Evolutionary conservation across 1,140 invertebrate genomes (phyloP), one percentile per base, ranked within the genome.

Genomic region (Neodiprion fabricii): DNA sequence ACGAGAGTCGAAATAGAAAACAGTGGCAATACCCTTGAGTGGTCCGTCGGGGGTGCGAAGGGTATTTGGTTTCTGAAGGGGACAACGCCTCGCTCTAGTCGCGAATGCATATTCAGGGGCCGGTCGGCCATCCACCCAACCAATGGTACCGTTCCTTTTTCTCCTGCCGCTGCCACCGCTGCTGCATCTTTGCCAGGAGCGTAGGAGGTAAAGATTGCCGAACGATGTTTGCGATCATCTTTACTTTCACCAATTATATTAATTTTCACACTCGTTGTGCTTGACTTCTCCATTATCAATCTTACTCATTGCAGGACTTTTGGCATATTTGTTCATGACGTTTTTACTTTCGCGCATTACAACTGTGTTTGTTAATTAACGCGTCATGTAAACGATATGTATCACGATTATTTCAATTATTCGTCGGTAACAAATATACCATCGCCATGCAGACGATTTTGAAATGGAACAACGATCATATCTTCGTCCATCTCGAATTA

Each of bases 21-120:
- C 82, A 84, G 81, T 80, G 77, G 82, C 83, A 86, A 87, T 87
- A 85, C 83, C 79, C 79, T 84, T 85, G 84, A 85, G 85, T 86
- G 84, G 79, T 77, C 81, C 76, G 78, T 76, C 77, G 70, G 70
- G 70, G 48, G 21, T 17, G 21, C 48, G 74, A 79, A 81, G 84
- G 85, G 84, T 85, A 86, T 87, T 86, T 86, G 79, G 84, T 83
- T 85, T 79, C 79, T 78, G 76, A 80, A 80, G 81, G 81, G 83
- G 83, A 80, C 73, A 79, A 79, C 28, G 77, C 78, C 78, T 78
- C 75, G 73, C 73, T 71, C 76, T 76, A 83, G 79, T 74, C 80
- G 80, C 76, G 84, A 84, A 86, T 87, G 84, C 84, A 87, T 85
- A 85, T 86, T 80, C 85, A 85, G 79, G 82, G 82, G 53, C 28